Base-by-base conservation (phyloP, 2,888 invertebrate species). In the Neoascia interrupta region DNA sequence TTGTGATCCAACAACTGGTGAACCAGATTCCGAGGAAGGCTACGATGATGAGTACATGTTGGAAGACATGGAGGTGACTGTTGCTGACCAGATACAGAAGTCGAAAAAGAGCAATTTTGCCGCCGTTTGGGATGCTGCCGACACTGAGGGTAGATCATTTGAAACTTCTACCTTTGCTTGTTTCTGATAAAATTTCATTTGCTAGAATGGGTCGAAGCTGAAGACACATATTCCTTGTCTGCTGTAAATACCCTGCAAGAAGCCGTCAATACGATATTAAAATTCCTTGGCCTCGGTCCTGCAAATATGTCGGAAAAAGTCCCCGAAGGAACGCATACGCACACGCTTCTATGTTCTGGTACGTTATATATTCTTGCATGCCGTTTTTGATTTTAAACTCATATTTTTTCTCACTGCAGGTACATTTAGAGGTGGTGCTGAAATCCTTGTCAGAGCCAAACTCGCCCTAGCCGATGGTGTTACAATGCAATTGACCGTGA, bases 11-110 rank as follows among this genome's bases (percentile, higher is more conserved):
- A 92, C 92, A 15, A 97, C 98, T 0, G 98, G 99, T 0, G 90
- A 95, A 45, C 96, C 98, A 0, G 97, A 98, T 82, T 94, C 96
- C 1, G 98, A 97, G n/a, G 98, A 98, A 83, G 93, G 98, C 4
- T 99, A 99, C 84, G 94, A 95, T 63, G 99, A 99, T 86, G 97
- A 97, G 74, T 99, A 99, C 86, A 95, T 95, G 86, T 87, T 99
- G 64, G 99, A 99, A 89, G 98, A 99, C 89, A 89, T 97, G 26
- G 97, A 97, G 87, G 90, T 97, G 41, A 92, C 92, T 1, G 91
- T 97, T 3, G 93, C 94, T 2, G 97, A 98, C 89, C 96, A 96
- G 89, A 93, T 97, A 82, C 94, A 95, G 87, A 92, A 92, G 83
- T 91, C 94, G 15, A 92, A 92, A 83, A 94, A 94, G 85, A 92